phyloP scores from a whole-genome alignment of 2,888 invertebrate species.

The Dynastes grantii region DNA sequence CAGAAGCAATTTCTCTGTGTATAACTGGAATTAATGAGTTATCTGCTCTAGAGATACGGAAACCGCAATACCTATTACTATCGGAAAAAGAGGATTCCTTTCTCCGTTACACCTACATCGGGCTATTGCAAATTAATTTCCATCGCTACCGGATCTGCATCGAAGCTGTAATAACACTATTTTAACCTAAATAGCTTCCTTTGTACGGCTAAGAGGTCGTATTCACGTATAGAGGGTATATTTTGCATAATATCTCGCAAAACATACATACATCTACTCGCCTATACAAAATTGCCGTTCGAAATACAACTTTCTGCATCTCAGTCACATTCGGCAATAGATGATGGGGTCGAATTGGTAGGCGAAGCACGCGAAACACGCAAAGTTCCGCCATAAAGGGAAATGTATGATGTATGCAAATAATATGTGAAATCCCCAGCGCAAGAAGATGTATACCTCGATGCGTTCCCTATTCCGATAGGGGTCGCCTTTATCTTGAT shows the following conservation, averaged over 20 bases:
- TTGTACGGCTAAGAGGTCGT: no score
- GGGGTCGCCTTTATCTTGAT: constrained; percentile 24
- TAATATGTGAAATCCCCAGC: constrained; percentile 27
- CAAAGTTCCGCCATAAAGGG: constrained; percentile 35
- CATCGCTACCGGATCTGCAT: not conserved
- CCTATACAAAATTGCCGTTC: not conserved
- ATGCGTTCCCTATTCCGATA: constrained; percentile 15
- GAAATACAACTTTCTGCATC: constrained; percentile 24
- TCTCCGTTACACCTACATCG: no score
- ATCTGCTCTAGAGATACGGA: not conserved
- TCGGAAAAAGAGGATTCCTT: no score
- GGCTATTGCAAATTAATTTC: not conserved
- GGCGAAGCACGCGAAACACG: constrained; percentile 36
- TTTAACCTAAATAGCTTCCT: not conserved
- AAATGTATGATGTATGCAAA: constrained; percentile 37
- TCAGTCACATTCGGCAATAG: constrained; percentile 30
- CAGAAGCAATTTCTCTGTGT: constrained; percentile 42
- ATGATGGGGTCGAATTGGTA: constrained; percentile 20
- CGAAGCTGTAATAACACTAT: not conserved
- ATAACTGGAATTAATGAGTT: constrained; percentile 34
- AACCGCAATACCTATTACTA: not conserved
- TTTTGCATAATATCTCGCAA: constrained; percentile 7
- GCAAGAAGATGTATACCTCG: constrained; percentile 2
- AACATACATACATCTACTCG: not conserved
- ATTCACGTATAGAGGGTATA: not conserved